A percentile compares a stretch with the other conserved stretches of the same genome.
Evolutionary conservation across 2,888 invertebrate species (phyloP).

Genomic region (Trachelus stipa): DNA sequence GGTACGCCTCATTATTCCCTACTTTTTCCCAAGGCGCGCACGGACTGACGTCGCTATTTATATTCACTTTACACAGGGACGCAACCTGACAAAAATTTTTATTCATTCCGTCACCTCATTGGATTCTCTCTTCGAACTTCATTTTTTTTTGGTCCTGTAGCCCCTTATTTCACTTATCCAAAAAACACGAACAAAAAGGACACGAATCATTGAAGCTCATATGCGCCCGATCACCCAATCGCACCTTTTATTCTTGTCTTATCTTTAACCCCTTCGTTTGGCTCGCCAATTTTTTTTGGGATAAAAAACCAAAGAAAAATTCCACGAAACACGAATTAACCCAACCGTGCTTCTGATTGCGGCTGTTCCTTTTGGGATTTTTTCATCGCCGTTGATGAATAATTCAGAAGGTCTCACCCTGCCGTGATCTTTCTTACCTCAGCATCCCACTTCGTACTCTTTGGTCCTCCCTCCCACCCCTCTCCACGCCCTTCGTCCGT

Average conservation of each 20-base stretch:
- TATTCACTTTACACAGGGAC: conserved; percentile 7
- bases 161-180: conserved; percentile 9
- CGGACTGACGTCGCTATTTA: conserved; percentile 8
- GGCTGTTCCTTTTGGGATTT: conserved; percentile 31
- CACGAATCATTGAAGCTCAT: conserved; percentile 15
- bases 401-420: conserved; percentile 29
- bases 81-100: conserved; percentile 16
- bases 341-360: conserved; percentile 41
- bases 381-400: conserved; percentile 30
- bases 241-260: conserved; percentile 27
- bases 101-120: conserved; percentile 15
- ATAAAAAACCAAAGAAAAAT: conserved; percentile 12
- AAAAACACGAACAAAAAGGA: background rate
- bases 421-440: conserved; percentile 4
- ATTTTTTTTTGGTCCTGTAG: no score
- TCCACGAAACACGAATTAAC: conserved; percentile 46
- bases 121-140: conserved; percentile 1
- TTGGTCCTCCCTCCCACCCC: background rate
- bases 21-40: background rate
- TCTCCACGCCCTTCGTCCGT: background rate
- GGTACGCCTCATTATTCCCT: background rate
- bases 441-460: background rate
- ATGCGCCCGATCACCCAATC: conserved; percentile 38
- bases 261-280: background rate
- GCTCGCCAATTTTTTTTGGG: background rate